Conservation (phyloP, 2,797 vertebrate species). For the Siniperca scherzeri region DNA sequence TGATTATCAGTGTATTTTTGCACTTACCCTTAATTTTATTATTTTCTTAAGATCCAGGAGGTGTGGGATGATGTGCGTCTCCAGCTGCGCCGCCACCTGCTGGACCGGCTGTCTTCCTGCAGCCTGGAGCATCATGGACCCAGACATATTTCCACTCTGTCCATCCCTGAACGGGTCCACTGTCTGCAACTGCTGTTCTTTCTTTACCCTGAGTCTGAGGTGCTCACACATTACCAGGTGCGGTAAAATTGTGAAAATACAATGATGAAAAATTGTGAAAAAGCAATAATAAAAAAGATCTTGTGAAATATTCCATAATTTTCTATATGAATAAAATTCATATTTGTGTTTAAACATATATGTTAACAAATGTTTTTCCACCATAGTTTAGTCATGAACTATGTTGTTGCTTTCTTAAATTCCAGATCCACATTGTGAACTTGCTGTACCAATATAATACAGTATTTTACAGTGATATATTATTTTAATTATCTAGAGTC, state of each 20-base stretch:
- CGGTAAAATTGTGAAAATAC: not conserved
- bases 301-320: not conserved
- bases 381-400: not conserved
- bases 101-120: constrained; percentile 82
- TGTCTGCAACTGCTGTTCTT: constrained; percentile 91
- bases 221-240: constrained; percentile 89
- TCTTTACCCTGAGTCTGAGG: constrained; percentile 92
- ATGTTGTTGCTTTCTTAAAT: not conserved
- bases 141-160: constrained; percentile 44
- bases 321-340: not conserved
- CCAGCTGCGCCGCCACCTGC: constrained; percentile 90
- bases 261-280: not conserved
- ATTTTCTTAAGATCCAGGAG: constrained; percentile 82
- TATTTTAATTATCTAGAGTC: constrained; percentile 68
- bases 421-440: not conserved
- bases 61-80: constrained; percentile 92
- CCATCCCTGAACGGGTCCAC: constrained; percentile 82
- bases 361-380: not conserved
- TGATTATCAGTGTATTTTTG: not conserved
- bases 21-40: not conserved
- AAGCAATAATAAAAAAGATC: not conserved
- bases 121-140: constrained; percentile 34
- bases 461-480: constrained; percentile 6
- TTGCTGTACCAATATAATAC: not conserved
- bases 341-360: not conserved